Evolutionary conservation across 2,113 vertebrate species (phyloP).

Genomic region (Spheniscus mendiculus): DNA sequence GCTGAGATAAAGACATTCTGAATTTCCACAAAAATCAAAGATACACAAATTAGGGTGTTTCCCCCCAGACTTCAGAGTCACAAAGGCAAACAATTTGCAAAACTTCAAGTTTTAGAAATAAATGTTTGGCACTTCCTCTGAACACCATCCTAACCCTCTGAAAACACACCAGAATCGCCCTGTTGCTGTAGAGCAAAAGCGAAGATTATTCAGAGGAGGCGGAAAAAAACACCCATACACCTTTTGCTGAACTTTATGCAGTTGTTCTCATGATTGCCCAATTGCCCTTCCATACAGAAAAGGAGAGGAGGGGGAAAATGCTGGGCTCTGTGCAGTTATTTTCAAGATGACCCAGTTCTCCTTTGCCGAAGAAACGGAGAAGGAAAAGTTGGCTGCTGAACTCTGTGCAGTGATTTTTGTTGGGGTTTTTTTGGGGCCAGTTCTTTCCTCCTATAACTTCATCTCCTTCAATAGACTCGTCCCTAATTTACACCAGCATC

Average conservation of each 20-base stretch:
- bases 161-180: not conserved
- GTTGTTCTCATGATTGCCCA: not conserved
- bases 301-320: not conserved
- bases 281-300: not conserved
- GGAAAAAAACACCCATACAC: not conserved
- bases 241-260: not conserved
- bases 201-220: not conserved
- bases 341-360: slow-evolving; percentile 4
- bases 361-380: not conserved
- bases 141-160: not conserved
- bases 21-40: slow-evolving; percentile 32
- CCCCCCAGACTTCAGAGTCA: not conserved
- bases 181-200: not conserved
- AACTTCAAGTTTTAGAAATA: not conserved
- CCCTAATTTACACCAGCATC: not conserved
- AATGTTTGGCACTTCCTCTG: not conserved
- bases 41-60: slow-evolving; percentile 25
- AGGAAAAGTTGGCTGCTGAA: not conserved
- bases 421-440: not conserved
- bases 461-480: not conserved
- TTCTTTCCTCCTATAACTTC: not conserved
- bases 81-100: not conserved
- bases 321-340: not conserved
- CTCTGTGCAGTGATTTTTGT: not conserved
- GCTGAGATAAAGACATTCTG: slow-evolving; percentile 46